A percentile compares a stretch with the other conserved stretches of the same genome.
Evolutionary conservation across 2,797 vertebrate genomes (phyloP).

Genomic region (Pyrocephalus nanus): DNA sequence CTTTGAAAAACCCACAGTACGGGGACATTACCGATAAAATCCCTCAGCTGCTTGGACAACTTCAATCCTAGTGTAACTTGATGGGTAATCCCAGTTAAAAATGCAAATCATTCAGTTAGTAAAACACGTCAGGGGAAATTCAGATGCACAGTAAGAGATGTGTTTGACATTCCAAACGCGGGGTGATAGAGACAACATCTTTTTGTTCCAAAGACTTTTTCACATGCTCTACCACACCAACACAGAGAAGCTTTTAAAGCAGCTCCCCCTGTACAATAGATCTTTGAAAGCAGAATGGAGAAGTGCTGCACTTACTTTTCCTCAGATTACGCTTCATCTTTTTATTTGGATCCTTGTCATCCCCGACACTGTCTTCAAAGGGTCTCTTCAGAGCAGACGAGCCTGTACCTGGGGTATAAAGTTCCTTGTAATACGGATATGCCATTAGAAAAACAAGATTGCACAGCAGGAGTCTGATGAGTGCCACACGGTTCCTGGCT

Average conservation of each 20-base stretch:
- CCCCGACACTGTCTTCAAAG: constrained; percentile 90
- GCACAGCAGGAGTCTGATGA: constrained; percentile 10
- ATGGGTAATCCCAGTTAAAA: not conserved
- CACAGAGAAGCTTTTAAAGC: not conserved
- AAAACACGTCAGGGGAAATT: not conserved
- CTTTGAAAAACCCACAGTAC: not conserved
- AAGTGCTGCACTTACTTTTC: constrained; percentile 83
- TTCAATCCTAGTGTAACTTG: not conserved
- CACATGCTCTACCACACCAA: not conserved
- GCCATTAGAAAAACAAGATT: constrained; percentile 23
- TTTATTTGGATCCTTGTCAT: constrained; percentile 98
- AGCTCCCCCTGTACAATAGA: not conserved
- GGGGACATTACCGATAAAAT: not conserved
- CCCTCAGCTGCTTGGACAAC: not conserved
- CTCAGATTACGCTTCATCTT: constrained; percentile 98
- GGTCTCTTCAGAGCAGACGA: constrained; percentile 91
- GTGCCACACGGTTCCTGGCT: not conserved
- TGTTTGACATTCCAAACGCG: not conserved
- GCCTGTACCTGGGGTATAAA: constrained; percentile 73
- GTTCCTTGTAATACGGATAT: constrained; percentile 16
- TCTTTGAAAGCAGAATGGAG: not conserved
- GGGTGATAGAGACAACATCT: not conserved
- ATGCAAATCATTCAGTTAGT: not conserved
- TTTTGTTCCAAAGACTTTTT: not conserved
- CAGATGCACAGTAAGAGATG: not conserved